These are phyloP conservation scores for Rallus crepitans DNA, from an alignment of 2,797 vertebrate species.

Conservation along the genomic window DNA sequence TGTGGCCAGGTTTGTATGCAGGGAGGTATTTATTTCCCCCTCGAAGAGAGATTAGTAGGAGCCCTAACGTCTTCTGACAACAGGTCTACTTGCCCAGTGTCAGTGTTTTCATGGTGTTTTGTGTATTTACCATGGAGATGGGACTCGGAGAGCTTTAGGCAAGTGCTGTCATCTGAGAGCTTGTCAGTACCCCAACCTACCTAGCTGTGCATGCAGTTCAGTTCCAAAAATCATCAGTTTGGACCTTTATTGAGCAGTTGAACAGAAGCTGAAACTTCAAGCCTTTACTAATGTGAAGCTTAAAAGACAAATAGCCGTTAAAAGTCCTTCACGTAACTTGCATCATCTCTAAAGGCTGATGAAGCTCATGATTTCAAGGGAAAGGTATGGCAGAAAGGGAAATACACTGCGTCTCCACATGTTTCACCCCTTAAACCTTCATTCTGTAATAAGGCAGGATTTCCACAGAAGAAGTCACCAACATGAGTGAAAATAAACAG, in stretches of 20 bases:
- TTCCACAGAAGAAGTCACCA: not conserved
- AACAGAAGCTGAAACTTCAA: not conserved
- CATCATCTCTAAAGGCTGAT: not conserved
- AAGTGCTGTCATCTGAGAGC: not conserved
- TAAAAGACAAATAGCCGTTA: not conserved
- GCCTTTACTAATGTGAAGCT: not conserved
- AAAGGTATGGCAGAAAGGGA: not conserved
- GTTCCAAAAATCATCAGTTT: not conserved
- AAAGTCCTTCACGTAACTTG: not conserved
- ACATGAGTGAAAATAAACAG: not conserved
- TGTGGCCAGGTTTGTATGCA: constrained; percentile 18
- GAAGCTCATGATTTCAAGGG: not conserved
- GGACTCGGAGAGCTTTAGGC: not conserved
- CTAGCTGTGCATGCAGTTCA: not conserved
- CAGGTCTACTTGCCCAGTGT: not conserved
- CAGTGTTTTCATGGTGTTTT: constrained; percentile 21
- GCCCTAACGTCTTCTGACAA: constrained; percentile 48
- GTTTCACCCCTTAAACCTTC: not conserved
- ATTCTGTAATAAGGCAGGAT: not conserved
- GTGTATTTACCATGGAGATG: constrained; percentile 17
- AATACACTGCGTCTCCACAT: fast-evolving
- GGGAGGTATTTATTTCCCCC: not conserved
- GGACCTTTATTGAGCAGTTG: not conserved
- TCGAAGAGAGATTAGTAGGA: constrained; percentile 8
- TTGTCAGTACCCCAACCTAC: not conserved